Evolutionary conservation across 2,888 invertebrate genomes (phyloP).

Genomic region (Mythimna pallens): DNA sequence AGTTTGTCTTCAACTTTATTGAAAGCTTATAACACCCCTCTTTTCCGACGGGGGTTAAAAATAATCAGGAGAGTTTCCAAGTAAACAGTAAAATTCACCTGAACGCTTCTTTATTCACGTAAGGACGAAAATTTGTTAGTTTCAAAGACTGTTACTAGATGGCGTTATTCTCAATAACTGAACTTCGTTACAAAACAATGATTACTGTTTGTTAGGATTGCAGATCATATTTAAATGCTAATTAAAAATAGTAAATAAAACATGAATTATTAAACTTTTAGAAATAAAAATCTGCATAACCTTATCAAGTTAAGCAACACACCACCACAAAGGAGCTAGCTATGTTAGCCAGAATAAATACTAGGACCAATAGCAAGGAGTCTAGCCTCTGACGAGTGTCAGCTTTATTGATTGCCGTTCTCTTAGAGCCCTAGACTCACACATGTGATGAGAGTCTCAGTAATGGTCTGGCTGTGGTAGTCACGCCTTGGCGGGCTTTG

Average conservation of each 20-base stretch:
- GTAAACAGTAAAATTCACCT: too few species aligned
- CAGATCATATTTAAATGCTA: neutral
- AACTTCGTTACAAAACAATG: too few species aligned
- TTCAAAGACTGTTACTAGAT: too few species aligned
- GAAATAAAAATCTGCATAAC: neutral
- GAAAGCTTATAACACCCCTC: too few species aligned
- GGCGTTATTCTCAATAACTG: too few species aligned
- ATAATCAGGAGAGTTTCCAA: too few species aligned
- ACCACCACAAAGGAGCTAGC: neutral
- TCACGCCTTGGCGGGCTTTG: slow-evolving; percentile 9
- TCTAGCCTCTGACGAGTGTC: slow-evolving; percentile 5
- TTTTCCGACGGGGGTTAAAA: too few species aligned
- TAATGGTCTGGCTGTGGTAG: slow-evolving; percentile 3
- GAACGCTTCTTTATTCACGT: too few species aligned
- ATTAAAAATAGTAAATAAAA: neutral
- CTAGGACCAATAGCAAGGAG: slow-evolving; percentile 18
- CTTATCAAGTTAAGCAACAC: neutral
- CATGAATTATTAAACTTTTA: neutral
- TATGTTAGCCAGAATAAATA: neutral
- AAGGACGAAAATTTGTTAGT: too few species aligned
- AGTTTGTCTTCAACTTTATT: too few species aligned
- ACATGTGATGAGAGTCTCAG: slow-evolving; percentile 2
- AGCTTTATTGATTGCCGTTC: slow-evolving; percentile 15
- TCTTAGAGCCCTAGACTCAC: slow-evolving; percentile 8
- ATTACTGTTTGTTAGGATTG: too few species aligned